A percentile compares a stretch with the other conserved stretches of the same genome.
phyloP scores from a whole-genome alignment of 1,140 invertebrate species.

The Drosophila ambigua region DNA sequence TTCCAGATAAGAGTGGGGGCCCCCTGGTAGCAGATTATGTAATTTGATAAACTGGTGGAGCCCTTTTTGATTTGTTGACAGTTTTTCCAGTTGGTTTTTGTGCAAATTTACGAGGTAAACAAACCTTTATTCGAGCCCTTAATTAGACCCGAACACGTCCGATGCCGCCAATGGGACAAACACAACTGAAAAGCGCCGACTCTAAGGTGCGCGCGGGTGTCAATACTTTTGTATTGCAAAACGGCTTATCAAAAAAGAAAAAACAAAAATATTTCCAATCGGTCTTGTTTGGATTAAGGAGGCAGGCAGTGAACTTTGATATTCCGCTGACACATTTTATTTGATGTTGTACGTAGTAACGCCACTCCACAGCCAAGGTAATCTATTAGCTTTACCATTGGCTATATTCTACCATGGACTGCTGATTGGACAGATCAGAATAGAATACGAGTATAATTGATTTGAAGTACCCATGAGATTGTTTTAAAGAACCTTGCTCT shows the following conservation, averaged over 20 bases:
- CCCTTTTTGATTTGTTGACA: neutral
- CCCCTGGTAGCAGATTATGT: too few species aligned
- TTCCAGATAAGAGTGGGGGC: too few species aligned
- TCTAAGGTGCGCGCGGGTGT: neutral
- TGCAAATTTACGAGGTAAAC: conserved; percentile 6
- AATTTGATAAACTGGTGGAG: neutral
- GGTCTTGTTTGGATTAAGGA: conserved; percentile 41
- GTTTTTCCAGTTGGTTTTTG: neutral
- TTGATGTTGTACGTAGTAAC: neutral
- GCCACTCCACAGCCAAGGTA: too few species aligned
- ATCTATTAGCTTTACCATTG: too few species aligned
- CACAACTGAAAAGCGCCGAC: conserved; percentile 29
- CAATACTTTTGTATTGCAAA: neutral
- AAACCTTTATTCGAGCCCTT: conserved; percentile 14
- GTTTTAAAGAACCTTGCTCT: too few species aligned
- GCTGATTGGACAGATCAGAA: conserved; percentile 32
- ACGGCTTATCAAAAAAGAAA: conserved; percentile 50
- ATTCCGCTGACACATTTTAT: conserved; percentile 48
- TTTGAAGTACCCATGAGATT: conserved; percentile 12
- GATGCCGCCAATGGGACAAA: conserved; percentile 4
- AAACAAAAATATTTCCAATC: neutral
- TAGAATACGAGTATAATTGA: neutral
- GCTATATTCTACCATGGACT: too few species aligned
- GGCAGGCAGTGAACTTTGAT: conserved; percentile 62
- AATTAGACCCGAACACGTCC: conserved; percentile 29